A percentile compares a stretch with the other conserved stretches of the same genome.
These are phyloP conservation scores for Nyctibius bracteatus DNA, from an alignment of 2,113 vertebrate species.

Conservation along the genomic window DNA sequence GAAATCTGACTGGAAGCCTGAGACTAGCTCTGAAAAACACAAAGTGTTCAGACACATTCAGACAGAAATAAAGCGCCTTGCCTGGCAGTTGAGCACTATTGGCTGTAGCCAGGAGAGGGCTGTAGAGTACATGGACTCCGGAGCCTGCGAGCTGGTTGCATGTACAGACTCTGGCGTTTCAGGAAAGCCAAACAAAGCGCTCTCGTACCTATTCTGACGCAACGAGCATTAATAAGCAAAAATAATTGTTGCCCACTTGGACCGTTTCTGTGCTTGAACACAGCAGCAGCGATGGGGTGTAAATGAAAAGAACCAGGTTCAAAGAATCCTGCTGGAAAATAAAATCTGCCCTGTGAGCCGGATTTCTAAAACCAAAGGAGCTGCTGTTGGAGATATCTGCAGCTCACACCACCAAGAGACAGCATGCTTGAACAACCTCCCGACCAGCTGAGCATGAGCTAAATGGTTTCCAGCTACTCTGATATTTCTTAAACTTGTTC, in stretches of 20 bases:
- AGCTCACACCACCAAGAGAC: background rate
- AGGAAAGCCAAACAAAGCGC: fast-evolving
- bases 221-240: background rate
- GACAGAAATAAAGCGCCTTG: fast-evolving
- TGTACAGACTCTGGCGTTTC: background rate
- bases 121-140: background rate
- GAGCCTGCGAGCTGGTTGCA: background rate
- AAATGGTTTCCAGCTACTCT: background rate
- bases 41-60: fast-evolving
- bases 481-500: background rate
- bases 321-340: background rate
- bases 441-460: background rate
- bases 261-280: background rate
- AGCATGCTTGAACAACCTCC: background rate
- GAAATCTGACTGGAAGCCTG: background rate
- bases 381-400: background rate
- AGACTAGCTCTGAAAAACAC: background rate
- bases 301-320: background rate
- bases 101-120: slow-evolving; percentile 33
- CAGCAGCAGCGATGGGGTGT: background rate
- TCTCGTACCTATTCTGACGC: background rate
- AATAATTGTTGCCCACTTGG: background rate
- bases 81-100: fast-evolving
- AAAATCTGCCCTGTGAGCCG: background rate
- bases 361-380: background rate